Evolutionary conservation across 1,140 invertebrate genomes (phyloP), one percentile per base, ranked within the genome.

Genomic region (Lasioglossum albipes): DNA sequence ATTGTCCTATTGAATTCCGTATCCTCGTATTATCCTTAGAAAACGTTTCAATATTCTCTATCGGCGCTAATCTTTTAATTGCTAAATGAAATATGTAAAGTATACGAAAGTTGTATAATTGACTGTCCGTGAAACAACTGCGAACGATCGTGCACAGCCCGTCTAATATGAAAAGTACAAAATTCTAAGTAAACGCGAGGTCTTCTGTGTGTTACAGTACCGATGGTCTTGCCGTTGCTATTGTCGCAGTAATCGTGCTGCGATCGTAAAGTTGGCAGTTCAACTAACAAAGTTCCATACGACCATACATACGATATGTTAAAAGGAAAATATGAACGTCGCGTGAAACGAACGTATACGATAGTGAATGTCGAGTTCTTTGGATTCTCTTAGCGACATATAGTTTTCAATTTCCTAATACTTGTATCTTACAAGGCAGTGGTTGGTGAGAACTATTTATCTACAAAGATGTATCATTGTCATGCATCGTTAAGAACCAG

Each of bases 381-480:
- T 81, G 84, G 83, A 65, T 65, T 84, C 36, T 76, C 18, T 18
- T 76, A 79, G 52, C 59, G 52, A 59, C 52, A 42, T 59, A 81
- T 45, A 84, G 62, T 83, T 52, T 68, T n/a, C 22, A 27, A 36
- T 61, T 67, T 77, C 36, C 70, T 65, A 74, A 57, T 79, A 42
- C 42, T 68, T 70, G 42, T 84, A 84, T 84, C 73, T 81, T 84
- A 84, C 72, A 70, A 70, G 79, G 79, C 84, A 85, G 65, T 80
- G 77, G 59, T 78, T 78, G 75, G 75, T 64, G 75, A 36, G 45
- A 59, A 59, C 41, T 78, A 54, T 54, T 10, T 57, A 79, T 73
- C 69, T 79, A 79, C 61, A 79, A 20, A 66, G 52, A 66, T 22
- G 22, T 36, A 36, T 36, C 36, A 36, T 27, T 72, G 41, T 2